phyloP scores from a whole-genome alignment of 2,888 invertebrate species.

The Deilephila elpenor region DNA sequence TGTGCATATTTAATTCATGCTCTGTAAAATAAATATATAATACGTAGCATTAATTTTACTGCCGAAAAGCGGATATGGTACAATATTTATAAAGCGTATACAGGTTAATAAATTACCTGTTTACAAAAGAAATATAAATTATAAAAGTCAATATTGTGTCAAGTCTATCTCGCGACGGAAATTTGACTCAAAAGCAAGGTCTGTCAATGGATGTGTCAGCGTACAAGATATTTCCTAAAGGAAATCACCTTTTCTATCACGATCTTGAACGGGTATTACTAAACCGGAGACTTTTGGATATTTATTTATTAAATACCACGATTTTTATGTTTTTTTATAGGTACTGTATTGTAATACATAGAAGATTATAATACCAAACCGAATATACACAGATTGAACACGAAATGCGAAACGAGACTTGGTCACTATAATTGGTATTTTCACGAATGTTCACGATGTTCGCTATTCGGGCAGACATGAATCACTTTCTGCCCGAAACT shows the following conservation, averaged over 20 bases:
- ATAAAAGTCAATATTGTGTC: neutral
- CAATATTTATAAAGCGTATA: neutral
- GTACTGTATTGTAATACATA: no score
- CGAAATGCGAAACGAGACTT: no score
- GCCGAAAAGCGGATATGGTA: no score
- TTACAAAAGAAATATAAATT: constrained; percentile 12
- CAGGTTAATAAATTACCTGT: neutral
- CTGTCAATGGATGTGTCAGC: constrained; percentile 18
- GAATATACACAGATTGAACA: no score
- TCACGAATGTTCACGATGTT: no score
- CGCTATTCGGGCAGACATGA: no score
- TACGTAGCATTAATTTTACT: neutral
- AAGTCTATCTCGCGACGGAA: constrained; percentile 28
- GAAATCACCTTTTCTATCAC: constrained; percentile 28
- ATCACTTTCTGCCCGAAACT: no score
- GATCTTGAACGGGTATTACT: neutral
- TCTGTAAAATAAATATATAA: neutral
- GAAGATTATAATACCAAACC: no score
- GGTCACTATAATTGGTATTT: no score
- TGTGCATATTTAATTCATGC: neutral
- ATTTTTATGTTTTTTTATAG: neutral
- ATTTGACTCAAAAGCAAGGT: constrained; percentile 26
- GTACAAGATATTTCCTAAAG: constrained; percentile 29
- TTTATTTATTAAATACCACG: neutral
- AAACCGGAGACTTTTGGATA: neutral